These are phyloP conservation scores for Lacanobia oleracea DNA, from an alignment of 2,888 invertebrate species.

Conservation along the genomic window DNA sequence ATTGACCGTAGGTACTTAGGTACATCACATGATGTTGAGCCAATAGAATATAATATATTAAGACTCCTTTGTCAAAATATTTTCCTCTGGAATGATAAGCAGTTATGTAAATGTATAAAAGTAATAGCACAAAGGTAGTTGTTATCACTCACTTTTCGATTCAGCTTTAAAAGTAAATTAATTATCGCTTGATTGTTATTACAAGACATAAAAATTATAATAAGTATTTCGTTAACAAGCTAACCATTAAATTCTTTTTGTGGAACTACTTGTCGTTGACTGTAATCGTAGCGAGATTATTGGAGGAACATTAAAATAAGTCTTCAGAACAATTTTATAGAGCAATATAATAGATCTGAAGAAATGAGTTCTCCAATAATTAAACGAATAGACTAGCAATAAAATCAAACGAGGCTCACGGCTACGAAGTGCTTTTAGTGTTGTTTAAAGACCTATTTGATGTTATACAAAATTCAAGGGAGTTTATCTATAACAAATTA, in stretches of 20 bases:
- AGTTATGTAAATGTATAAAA: slow-evolving; percentile 9
- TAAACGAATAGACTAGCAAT: slow-evolving; percentile 50
- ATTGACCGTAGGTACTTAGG: background rate
- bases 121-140: background rate
- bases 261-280: slow-evolving; percentile 32
- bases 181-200: slow-evolving; percentile 17
- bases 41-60: slow-evolving; percentile 20
- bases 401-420: slow-evolving; percentile 44
- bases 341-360: slow-evolving; percentile 53
- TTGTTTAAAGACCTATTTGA: slow-evolving; percentile 36
- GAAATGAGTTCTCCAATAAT: slow-evolving; percentile 52
- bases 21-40: slow-evolving; percentile 42
- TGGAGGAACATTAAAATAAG: slow-evolving; percentile 60
- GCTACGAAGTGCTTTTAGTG: slow-evolving; percentile 35
- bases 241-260: slow-evolving; percentile 41
- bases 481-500: slow-evolving; percentile 11
- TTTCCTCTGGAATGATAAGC: slow-evolving; percentile 3
- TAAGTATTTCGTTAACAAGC: slow-evolving; percentile 25
- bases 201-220: slow-evolving; percentile 22
- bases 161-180: slow-evolving; percentile 11
- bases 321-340: slow-evolving; percentile 50
- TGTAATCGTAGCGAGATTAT: slow-evolving; percentile 49
- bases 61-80: slow-evolving; percentile 12
- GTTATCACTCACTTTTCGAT: background rate
- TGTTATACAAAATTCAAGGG: slow-evolving; percentile 29